Percentiles rank a stretch among this genome's conserved stretches.
These are phyloP conservation scores for Dryococelus australis DNA, from an alignment of 2,888 invertebrate genomes.

Conservation along the genomic window DNA sequence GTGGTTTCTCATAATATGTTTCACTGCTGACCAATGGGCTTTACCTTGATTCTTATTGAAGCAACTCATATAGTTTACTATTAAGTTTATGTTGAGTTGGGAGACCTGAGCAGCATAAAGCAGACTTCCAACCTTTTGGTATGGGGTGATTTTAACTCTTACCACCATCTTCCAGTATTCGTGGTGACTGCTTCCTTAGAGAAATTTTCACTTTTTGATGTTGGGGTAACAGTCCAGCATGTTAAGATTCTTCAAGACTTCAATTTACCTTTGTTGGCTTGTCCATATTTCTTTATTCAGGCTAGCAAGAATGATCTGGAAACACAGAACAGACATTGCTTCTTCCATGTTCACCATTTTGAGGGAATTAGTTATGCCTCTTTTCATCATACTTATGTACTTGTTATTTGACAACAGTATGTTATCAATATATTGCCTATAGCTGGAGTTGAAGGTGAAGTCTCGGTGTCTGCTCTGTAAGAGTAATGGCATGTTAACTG, in stretches of 20 bases:
- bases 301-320: not conserved
- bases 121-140: not conserved
- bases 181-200: not conserved
- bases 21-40: slow-evolving; percentile 4
- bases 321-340: too few species aligned
- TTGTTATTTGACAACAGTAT: too few species aligned
- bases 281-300: not conserved
- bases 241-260: not conserved
- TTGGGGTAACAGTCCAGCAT: not conserved
- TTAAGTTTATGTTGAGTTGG: not conserved
- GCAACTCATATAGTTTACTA: not conserved
- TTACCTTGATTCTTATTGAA: not conserved
- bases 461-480: too few species aligned
- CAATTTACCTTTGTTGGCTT: not conserved
- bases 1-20: not conserved
- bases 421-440: too few species aligned
- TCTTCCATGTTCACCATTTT: too few species aligned
- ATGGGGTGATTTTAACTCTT: not conserved
- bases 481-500: too few species aligned
- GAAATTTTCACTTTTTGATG: not conserved
- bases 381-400: too few species aligned
- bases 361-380: too few species aligned
- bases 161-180: not conserved
- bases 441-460: too few species aligned
- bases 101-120: not conserved